Conservation (phyloP, 1,140 invertebrate species). For the Campoletis sonorensis region DNA sequence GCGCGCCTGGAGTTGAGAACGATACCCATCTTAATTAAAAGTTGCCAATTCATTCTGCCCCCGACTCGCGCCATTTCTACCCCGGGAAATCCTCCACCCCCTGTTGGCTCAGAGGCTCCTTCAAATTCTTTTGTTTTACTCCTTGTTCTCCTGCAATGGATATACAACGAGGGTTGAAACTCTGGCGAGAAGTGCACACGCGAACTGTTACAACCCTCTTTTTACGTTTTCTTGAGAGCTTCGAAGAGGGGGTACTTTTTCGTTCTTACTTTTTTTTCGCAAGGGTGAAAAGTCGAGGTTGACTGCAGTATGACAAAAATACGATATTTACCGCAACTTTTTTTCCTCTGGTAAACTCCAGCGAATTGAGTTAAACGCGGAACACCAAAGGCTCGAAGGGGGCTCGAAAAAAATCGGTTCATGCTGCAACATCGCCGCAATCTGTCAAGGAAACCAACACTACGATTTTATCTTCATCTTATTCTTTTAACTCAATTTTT, state of each 20-base stretch:
- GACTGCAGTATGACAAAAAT: constrained; percentile 20
- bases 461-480: background rate
- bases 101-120: constrained; percentile 9
- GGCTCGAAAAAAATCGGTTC: background rate
- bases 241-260: background rate
- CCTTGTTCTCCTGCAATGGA: constrained; percentile 56
- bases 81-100: constrained; percentile 54
- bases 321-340: constrained; percentile 10
- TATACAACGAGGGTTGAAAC: constrained; percentile 32
- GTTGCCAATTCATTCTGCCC: constrained; percentile 76
- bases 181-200: too few species aligned
- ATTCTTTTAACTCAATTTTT: background rate
- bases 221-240: background rate
- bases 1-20: constrained; percentile 51
- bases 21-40: constrained; percentile 78
- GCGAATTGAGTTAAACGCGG: constrained; percentile 23
- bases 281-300: constrained; percentile 14
- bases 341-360: background rate
- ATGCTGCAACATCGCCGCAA: background rate
- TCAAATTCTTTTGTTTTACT: constrained; percentile 71
- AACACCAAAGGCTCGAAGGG: too few species aligned
- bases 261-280: background rate
- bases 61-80: constrained; percentile 53
- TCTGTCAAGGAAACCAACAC: background rate
- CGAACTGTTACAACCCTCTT: background rate